Conservation (phyloP, 2,113 vertebrate genomes). For the Natator depressus region DNA sequence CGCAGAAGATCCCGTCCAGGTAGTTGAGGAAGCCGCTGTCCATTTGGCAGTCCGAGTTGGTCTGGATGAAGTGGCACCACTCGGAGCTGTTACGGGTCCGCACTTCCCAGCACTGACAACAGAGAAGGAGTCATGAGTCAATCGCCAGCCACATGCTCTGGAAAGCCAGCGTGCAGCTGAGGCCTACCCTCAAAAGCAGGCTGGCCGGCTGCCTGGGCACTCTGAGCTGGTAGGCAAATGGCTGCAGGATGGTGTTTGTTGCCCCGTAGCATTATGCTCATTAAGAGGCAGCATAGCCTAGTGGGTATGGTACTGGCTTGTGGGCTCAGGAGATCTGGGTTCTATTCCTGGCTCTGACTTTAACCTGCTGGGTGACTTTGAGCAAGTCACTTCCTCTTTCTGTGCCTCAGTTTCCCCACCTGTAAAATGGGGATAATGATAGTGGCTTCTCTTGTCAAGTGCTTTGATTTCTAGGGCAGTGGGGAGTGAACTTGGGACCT, state of each 20-base stretch:
- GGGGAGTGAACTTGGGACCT: neutral
- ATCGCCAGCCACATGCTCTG: neutral
- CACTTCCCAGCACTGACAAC: conserved; percentile 85
- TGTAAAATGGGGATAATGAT: neutral
- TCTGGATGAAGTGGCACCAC: conserved; percentile 87
- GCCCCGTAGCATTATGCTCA: neutral
- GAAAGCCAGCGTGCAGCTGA: neutral
- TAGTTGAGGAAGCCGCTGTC: conserved; percentile 88
- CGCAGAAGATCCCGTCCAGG: conserved; percentile 85
- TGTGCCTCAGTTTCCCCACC: neutral
- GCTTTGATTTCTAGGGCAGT: too few species aligned
- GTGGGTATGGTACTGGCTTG: neutral
- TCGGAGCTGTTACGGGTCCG: conserved; percentile 77
- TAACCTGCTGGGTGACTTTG: neutral
- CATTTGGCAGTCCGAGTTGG: conserved; percentile 84
- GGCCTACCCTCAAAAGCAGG: neutral
- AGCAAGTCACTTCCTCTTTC: rapidly evolving
- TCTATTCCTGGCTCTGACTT: neutral
- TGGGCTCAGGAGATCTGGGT: neutral
- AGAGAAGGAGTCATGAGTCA: rapidly evolving
- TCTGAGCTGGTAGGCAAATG: neutral
- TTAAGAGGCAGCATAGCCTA: neutral
- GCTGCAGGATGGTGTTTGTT: neutral
- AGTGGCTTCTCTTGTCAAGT: rapidly evolving
- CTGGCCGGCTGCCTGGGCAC: neutral